Evolutionary conservation across 2,113 vertebrate genomes (phyloP).

Genomic region (Ptilorrhoa leucosticta): DNA sequence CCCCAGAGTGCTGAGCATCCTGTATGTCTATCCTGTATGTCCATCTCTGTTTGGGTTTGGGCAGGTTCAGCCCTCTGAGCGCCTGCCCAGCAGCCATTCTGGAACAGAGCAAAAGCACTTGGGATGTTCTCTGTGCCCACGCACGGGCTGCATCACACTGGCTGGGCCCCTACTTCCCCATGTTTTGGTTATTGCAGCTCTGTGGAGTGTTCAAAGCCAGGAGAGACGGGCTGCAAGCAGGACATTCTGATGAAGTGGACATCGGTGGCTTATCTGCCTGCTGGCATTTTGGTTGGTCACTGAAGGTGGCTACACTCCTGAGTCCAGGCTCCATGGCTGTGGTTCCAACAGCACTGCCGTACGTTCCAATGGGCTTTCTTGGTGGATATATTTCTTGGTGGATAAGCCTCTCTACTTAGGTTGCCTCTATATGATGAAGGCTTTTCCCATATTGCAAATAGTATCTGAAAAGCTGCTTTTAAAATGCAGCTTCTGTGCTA

Average conservation of each 20-base stretch:
- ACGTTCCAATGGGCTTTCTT: neutral
- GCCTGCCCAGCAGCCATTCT: fast-evolving
- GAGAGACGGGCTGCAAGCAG: neutral
- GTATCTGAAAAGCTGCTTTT: neutral
- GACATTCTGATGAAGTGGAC: neutral
- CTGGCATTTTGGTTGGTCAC: neutral
- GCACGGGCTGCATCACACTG: neutral
- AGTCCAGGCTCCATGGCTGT: neutral
- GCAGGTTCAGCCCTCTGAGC: neutral
- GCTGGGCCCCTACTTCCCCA: neutral
- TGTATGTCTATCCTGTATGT: too few relatives aligned
- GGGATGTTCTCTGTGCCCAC: neutral
- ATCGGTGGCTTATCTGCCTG: neutral
- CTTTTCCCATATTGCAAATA: neutral
- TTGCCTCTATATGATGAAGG: neutral
- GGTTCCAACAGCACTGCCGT: neutral
- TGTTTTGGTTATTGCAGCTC: neutral
- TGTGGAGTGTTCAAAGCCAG: neutral
- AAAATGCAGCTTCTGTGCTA: neutral
- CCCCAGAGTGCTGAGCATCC: neutral
- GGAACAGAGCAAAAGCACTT: neutral
- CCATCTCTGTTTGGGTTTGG: neutral
- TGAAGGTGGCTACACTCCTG: neutral
- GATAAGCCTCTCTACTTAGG: neutral
- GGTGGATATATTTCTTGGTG: neutral